A percentile compares a stretch with the other conserved stretches of the same genome.
phyloP scores from a whole-genome alignment of 2,113 vertebrate genomes.

The Tauraco erythrolophus region DNA sequence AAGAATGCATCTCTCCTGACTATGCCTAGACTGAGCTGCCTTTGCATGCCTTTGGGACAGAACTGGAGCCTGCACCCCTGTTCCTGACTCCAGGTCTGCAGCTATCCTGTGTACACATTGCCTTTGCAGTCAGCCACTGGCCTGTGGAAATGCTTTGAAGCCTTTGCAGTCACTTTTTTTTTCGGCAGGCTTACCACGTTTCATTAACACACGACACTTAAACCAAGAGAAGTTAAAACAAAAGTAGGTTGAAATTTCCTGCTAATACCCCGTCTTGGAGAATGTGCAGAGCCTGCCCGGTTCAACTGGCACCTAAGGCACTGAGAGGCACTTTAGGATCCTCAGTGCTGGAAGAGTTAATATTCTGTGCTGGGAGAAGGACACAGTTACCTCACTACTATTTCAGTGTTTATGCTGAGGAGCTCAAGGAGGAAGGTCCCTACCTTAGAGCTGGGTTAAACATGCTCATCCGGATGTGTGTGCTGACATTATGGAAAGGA shows the following conservation, averaged over 20 bases:
- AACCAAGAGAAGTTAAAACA: background rate
- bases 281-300: background rate
- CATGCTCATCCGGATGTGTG: accelerated
- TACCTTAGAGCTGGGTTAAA: background rate
- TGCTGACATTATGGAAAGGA: background rate
- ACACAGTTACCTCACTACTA: background rate
- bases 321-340: background rate
- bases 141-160: background rate
- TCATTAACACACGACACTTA: background rate
- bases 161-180: background rate
- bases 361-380: background rate
- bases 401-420: background rate
- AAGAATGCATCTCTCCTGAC: background rate
- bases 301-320: accelerated
- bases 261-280: background rate
- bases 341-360: background rate
- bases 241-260: background rate
- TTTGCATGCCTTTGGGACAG: background rate
- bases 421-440: background rate
- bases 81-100: background rate
- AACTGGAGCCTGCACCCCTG: background rate
- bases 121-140: background rate
- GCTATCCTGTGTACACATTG: accelerated
- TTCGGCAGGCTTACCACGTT: background rate
- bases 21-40: background rate